These are phyloP conservation scores for Nineta flava DNA, from an alignment of 2,888 invertebrate species.

Conservation along the genomic window DNA sequence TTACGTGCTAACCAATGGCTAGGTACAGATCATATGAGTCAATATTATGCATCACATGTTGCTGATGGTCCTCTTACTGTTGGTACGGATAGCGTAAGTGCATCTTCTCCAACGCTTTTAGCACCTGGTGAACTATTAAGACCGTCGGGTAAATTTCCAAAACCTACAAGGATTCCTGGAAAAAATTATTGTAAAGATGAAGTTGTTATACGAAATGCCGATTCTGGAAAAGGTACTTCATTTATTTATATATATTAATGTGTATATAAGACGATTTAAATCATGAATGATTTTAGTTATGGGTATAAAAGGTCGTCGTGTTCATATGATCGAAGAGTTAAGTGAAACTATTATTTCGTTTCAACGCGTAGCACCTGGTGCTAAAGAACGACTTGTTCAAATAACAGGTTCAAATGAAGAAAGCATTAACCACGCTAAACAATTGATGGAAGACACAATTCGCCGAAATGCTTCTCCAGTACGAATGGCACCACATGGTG, in stretches of 20 bases:
- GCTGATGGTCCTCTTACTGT: not conserved
- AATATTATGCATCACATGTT: slow-evolving; percentile 58
- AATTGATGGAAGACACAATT: slow-evolving; percentile 89
- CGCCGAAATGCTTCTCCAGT: slow-evolving; percentile 88
- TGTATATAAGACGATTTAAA: too few relatives aligned
- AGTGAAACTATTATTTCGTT: slow-evolving; percentile 97
- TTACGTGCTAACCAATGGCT: slow-evolving; percentile 85
- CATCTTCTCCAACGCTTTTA: slow-evolving; percentile 41
- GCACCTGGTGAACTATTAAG: slow-evolving; percentile 74
- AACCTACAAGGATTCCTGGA: slow-evolving; percentile 79
- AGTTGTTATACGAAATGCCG: slow-evolving; percentile 85
- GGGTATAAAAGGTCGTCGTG: slow-evolving; percentile 96
- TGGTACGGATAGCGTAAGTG: slow-evolving; percentile 30
- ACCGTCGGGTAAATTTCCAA: slow-evolving; percentile 74
- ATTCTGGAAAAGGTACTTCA: slow-evolving; percentile 81
- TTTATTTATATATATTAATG: slow-evolving; percentile 2
- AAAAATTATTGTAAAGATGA: slow-evolving; percentile 92
- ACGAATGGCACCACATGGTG: slow-evolving; percentile 43
- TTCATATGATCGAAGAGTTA: slow-evolving; percentile 97
- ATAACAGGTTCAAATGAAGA: slow-evolving; percentile 90
- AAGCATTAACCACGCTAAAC: slow-evolving; percentile 82
- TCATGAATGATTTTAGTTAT: slow-evolving; percentile 49
- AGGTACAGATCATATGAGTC: slow-evolving; percentile 65
- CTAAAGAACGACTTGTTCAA: slow-evolving; percentile 88
- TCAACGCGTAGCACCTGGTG: slow-evolving; percentile 93